phyloP scores from a whole-genome alignment of 1,140 invertebrate genomes.

The Hypsibius dujardini region DNA sequence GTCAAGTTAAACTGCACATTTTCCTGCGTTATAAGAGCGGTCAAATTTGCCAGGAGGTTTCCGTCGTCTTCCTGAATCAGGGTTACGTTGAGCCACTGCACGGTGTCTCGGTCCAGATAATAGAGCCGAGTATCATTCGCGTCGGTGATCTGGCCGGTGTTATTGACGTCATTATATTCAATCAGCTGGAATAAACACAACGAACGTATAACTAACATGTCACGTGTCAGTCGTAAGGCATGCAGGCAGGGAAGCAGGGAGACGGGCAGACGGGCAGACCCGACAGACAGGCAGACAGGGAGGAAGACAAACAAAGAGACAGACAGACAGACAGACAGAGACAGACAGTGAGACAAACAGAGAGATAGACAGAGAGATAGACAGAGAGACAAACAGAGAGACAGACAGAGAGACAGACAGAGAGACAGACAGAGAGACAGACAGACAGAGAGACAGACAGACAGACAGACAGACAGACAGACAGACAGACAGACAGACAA shows the following conservation, averaged over 20 bases:
- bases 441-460: no score
- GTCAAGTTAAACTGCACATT: neutral
- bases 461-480: no score
- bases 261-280: neutral
- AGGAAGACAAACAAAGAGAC: no score
- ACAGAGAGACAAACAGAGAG: no score
- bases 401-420: no score
- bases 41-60: neutral
- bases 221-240: neutral
- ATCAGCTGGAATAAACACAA: constrained; percentile 11
- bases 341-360: no score
- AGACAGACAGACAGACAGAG: no score
- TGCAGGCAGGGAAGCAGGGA: neutral
- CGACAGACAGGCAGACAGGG: no score
- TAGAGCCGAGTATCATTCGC: neutral
- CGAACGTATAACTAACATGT: neutral
- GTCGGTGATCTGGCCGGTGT: neutral
- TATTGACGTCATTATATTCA: neutral
- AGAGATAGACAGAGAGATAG: no score
- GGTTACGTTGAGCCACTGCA: neutral
- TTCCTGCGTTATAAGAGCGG: neutral
- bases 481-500: no score
- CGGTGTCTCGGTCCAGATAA: neutral
- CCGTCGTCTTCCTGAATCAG: neutral
- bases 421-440: no score